phyloP scores from a whole-genome alignment of 2,113 vertebrate species.

The Alethe castanea region DNA sequence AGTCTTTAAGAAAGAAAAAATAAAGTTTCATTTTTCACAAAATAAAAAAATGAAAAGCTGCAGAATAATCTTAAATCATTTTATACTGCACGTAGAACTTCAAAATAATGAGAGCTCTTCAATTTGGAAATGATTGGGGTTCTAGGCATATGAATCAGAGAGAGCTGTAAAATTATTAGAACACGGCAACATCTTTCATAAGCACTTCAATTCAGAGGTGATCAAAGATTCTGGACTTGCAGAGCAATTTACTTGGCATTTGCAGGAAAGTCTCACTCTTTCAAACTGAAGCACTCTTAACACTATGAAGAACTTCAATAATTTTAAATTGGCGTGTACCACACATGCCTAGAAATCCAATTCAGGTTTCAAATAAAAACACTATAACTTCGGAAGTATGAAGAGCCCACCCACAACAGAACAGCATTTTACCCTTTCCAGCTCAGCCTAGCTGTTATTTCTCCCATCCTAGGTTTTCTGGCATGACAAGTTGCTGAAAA shows the following conservation, averaged over 20 bases:
- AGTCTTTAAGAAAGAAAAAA: neutral
- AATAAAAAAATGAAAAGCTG: slow-evolving; percentile 47
- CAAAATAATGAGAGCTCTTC: slow-evolving; percentile 66
- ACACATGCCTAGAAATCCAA: slow-evolving; percentile 68
- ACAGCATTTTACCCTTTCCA: slow-evolving; percentile 46
- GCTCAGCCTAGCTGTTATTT: slow-evolving; percentile 35
- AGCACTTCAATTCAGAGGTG: slow-evolving; percentile 69
- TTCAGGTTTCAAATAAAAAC: slow-evolving; percentile 69
- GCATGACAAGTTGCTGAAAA: neutral
- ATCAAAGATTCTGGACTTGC: slow-evolving; percentile 68
- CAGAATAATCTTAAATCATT: slow-evolving; percentile 59
- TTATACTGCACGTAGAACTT: slow-evolving; percentile 53
- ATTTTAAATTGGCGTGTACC: slow-evolving; percentile 69
- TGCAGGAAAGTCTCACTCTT: slow-evolving; percentile 69
- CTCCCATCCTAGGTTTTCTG: neutral
- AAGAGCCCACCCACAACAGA: slow-evolving; percentile 32
- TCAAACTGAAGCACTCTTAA: slow-evolving; percentile 70
- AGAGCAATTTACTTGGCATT: slow-evolving; percentile 72
- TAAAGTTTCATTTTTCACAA: neutral
- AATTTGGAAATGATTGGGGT: slow-evolving; percentile 65
- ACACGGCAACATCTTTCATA: slow-evolving; percentile 36
- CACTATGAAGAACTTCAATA: slow-evolving; percentile 71
- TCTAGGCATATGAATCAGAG: slow-evolving; percentile 62
- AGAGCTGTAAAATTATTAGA: slow-evolving; percentile 63
- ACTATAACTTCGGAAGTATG: slow-evolving; percentile 58